These are phyloP conservation scores for Prunella strophiata DNA, from an alignment of 2,797 vertebrate species.

Conservation along the genomic window DNA sequence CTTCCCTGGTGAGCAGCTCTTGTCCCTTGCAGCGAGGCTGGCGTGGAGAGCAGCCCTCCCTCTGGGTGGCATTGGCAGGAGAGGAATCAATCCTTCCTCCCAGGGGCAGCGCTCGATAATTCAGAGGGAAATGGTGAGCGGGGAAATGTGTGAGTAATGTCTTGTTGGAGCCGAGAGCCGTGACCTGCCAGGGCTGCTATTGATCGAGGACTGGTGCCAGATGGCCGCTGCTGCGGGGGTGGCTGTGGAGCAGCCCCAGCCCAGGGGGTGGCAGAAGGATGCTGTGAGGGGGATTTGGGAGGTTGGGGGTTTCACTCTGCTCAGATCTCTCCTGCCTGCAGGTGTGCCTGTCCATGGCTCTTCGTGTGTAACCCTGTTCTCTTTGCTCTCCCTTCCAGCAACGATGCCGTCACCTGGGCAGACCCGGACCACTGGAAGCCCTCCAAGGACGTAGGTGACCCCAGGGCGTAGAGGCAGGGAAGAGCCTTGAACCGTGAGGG, in stretches of 20 bases:
- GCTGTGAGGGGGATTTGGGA: not conserved
- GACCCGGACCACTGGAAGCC: conserved; percentile 69
- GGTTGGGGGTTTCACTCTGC: not conserved
- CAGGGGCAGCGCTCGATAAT: conserved; percentile 46
- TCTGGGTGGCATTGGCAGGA: not conserved
- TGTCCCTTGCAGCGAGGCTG: not conserved
- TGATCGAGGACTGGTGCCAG: conserved; percentile 39
- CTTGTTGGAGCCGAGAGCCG: conserved; percentile 15
- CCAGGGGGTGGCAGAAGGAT: not conserved
- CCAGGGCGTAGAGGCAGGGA: conserved; percentile 75
- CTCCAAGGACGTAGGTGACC: conserved; percentile 76
- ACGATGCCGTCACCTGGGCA: conserved; percentile 79
- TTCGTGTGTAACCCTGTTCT: conserved; percentile 65
- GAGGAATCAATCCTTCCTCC: conserved; percentile 45
- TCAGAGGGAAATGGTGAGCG: conserved; percentile 40
- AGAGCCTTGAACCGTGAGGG: conserved; percentile 82
- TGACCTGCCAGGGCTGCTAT: conserved; percentile 45
- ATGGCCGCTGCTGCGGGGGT: not conserved
- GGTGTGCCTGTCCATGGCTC: not conserved
- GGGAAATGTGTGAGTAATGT: conserved; percentile 52
- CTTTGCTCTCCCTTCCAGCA: conserved; percentile 76
- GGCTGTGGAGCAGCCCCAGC: not conserved
- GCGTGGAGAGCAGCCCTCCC: not conserved
- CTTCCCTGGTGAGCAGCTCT: not conserved
- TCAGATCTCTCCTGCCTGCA: not conserved